These are phyloP conservation scores for Noctua janthina DNA, from an alignment of 2,888 invertebrate genomes.

Conservation along the genomic window DNA sequence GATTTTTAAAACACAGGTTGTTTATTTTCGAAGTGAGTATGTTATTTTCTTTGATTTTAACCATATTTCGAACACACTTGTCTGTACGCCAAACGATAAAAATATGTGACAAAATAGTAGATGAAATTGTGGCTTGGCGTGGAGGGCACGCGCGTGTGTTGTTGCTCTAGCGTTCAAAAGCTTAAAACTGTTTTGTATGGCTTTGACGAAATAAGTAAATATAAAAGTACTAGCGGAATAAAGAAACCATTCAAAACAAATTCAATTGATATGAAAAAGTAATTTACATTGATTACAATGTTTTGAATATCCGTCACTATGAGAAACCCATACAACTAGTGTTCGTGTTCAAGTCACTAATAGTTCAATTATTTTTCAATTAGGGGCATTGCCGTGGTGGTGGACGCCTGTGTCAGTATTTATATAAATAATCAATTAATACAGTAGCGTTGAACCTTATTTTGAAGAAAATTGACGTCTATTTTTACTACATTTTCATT, in stretches of 20 bases:
- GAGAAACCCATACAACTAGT: constrained; percentile 21
- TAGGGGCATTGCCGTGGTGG: neutral
- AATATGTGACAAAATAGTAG: no score
- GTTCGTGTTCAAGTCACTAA: constrained; percentile 33
- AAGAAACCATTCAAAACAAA: neutral
- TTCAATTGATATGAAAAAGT: neutral
- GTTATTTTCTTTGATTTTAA: neutral
- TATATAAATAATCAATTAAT: constrained; percentile 17
- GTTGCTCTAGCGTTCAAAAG: no score
- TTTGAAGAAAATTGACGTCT: neutral
- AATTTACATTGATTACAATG: constrained; percentile 10
- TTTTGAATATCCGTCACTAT: constrained; percentile 41
- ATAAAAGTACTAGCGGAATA: neutral
- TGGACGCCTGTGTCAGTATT: neutral
- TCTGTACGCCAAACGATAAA: no score
- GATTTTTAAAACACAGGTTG: no score
- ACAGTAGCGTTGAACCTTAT: neutral
- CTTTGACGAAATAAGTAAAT: neutral
- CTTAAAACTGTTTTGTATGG: neutral
- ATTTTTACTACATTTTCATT: neutral
- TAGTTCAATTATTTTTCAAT: constrained; percentile 53
- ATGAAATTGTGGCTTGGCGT: no score
- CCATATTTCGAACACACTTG: neutral
- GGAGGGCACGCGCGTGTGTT: no score
- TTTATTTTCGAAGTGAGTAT: neutral